Evolutionary conservation across 2,113 vertebrate genomes (phyloP).

Genomic region (Chaetodon trifascialis): DNA sequence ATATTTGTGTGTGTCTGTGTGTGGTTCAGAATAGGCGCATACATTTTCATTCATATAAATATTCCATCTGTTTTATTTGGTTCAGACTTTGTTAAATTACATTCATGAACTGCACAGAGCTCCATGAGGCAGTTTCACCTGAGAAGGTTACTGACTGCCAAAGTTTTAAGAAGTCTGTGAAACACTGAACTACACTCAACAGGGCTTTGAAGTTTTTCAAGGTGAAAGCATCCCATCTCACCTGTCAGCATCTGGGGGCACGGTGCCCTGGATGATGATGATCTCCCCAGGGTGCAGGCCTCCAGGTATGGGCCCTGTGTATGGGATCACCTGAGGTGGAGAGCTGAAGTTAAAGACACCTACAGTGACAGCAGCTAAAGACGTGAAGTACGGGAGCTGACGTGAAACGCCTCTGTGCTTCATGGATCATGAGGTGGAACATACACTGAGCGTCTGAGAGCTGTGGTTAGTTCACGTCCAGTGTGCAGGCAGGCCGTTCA

Average conservation of each 20-base stretch:
- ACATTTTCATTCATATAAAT: not conserved
- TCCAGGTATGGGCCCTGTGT: conserved; percentile 89
- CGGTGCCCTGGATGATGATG: conserved; percentile 89
- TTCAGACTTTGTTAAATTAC: not conserved
- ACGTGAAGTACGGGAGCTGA: not conserved
- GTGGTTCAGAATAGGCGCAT: not conserved
- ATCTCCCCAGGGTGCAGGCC: conserved; percentile 89
- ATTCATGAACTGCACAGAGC: not conserved
- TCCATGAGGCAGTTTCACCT: not conserved
- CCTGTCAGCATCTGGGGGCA: conserved; percentile 91
- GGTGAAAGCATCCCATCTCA: conserved; percentile 52
- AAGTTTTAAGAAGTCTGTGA: not conserved
- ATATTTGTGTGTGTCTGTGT: too few species aligned
- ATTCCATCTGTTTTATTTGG: not conserved
- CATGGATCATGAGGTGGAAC: too few species aligned
- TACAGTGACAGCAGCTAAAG: conserved; percentile 1
- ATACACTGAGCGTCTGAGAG: too few species aligned
- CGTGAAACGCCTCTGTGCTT: too few species aligned
- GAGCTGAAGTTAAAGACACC: conserved; percentile 1
- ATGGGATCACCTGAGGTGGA: conserved; percentile 87
- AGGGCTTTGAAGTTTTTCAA: not conserved
- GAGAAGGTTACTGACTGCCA: not conserved
- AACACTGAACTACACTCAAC: not conserved
- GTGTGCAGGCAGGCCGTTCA: not conserved
- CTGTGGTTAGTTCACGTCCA: not conserved